Conservation (phyloP, 2,797 vertebrate species). For the Spheniscus humboldti region DNA sequence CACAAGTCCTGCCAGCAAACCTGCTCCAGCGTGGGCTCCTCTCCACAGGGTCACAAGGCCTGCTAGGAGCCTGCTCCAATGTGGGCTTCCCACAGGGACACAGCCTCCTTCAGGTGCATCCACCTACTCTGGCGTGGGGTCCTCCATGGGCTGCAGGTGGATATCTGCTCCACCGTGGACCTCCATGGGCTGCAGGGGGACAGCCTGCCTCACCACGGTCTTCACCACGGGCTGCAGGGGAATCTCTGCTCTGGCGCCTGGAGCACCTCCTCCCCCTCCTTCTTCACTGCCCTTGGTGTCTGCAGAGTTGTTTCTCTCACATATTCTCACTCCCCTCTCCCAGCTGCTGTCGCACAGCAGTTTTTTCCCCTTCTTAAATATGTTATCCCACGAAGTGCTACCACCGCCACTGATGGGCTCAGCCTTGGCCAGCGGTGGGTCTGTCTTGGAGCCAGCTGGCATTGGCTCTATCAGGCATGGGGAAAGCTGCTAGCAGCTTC, state of each 20-base stretch:
- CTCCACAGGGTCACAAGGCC: neutral
- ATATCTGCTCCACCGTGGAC: neutral
- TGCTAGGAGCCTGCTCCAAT: neutral
- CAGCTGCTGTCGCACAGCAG: rapidly evolving
- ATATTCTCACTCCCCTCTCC: neutral
- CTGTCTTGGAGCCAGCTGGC: rapidly evolving
- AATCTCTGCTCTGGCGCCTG: rapidly evolving
- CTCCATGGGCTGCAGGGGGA: neutral
- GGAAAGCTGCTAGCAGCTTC: too few species aligned
- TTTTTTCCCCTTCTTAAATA: neutral
- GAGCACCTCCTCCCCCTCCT: neutral
- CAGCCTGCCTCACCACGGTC: too few species aligned
- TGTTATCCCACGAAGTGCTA: neutral
- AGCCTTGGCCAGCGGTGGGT: neutral
- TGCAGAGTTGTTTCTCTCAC: neutral
- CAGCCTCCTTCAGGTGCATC: neutral
- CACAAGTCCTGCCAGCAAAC: neutral
- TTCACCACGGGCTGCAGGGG: neutral
- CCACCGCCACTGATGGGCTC: neutral
- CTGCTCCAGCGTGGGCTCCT: neutral
- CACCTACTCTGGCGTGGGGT: neutral
- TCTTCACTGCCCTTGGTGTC: neutral
- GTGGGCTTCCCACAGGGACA: rapidly evolving
- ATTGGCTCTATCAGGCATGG: neutral
- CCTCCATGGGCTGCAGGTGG: neutral